A percentile compares a stretch with the other conserved stretches of the same genome.
Evolutionary conservation across 2,888 invertebrate genomes (phyloP).

Genomic region (Rosalia funebris): DNA sequence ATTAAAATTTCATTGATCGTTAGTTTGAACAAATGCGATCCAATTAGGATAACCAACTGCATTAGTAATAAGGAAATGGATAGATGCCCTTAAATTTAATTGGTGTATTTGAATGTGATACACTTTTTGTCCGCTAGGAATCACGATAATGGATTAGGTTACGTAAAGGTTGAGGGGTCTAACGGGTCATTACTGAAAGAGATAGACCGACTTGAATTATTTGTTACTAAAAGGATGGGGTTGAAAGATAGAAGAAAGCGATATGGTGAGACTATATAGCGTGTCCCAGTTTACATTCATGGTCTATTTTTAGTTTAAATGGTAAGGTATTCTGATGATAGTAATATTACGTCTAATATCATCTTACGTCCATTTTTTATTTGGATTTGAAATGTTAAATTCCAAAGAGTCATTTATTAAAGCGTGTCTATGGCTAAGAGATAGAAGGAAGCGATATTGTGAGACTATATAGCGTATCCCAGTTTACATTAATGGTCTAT

Average conservation of each 20-base stretch:
- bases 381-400: no score
- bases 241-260: constrained; percentile 44
- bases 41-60: constrained; percentile 29
- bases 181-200: constrained; percentile 12
- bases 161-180: constrained; percentile 7
- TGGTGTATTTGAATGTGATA: constrained; percentile 37
- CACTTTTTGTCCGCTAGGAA: constrained; percentile 29
- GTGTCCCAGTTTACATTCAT: no score
- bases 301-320: no score
- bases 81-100: constrained; percentile 32
- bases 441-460: no score
- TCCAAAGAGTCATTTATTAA: no score
- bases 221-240: constrained; percentile 40
- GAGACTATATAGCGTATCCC: no score
- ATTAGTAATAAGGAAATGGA: constrained; percentile 27
- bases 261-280: no score
- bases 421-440: no score
- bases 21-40: constrained; percentile 32
- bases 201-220: constrained; percentile 37
- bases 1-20: constrained; percentile 36
- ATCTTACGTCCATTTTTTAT: no score
- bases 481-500: no score
- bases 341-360: no score
- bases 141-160: constrained; percentile 17
- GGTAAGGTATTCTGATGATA: no score